These are phyloP conservation scores for Ericerus pela DNA, from an alignment of 1,140 invertebrate genomes.

Conservation along the genomic window DNA sequence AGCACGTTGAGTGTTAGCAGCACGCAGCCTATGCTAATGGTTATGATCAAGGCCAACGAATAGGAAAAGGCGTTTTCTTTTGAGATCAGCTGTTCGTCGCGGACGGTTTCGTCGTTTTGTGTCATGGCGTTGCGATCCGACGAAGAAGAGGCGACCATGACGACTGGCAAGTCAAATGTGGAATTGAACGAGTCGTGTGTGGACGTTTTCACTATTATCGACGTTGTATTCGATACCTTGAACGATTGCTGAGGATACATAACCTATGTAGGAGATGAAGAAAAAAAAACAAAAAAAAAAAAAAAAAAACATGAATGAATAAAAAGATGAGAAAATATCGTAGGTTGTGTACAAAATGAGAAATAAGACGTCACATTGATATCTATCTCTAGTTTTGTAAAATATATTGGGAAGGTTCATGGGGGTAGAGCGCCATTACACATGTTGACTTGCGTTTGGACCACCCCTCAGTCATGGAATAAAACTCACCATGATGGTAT, in stretches of 20 bases:
- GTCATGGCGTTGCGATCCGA: constrained; percentile 16
- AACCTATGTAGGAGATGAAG: no score
- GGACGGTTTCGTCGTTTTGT: neutral
- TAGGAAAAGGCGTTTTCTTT: constrained; percentile 74
- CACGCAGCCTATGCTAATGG: constrained; percentile 80
- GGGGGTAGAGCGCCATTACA: no score
- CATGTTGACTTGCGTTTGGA: no score
- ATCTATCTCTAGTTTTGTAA: no score
- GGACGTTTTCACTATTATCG: neutral
- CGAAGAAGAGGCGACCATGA: constrained; percentile 23
- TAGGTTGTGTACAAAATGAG: no score
- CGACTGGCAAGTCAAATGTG: constrained; percentile 16
- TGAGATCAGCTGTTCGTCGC: constrained; percentile 32
- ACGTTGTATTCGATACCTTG: neutral
- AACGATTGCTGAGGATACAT: constrained; percentile 5
- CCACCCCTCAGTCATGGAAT: no score
- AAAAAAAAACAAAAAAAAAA: no score
- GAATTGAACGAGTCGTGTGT: constrained; percentile 1
- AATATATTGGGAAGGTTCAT: no score
- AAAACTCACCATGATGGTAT: no score
- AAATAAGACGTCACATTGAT: no score
- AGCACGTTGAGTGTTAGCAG: constrained; percentile 62
- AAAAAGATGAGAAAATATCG: no score
- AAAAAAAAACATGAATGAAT: no score
- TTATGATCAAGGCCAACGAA: constrained; percentile 74